These are phyloP conservation scores for Rotaria socialis DNA, from an alignment of 2,888 invertebrate genomes.

Conservation along the genomic window DNA sequence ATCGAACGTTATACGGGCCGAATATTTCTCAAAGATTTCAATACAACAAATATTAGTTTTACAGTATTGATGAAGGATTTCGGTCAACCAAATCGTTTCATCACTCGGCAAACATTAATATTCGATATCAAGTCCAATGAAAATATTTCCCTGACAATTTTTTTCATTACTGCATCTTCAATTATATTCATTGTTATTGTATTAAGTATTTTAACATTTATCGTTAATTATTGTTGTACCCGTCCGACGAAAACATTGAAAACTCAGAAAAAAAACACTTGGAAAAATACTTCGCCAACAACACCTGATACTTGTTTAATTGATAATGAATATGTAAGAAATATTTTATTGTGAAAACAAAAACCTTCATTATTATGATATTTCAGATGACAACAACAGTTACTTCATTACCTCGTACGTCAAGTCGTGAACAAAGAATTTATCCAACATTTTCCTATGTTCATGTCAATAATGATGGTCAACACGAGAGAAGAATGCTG, in stretches of 20 bases:
- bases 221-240: not conserved
- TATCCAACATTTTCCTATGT: not conserved
- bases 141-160: not conserved
- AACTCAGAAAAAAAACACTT: not conserved
- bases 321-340: conserved; percentile 13
- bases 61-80: not conserved
- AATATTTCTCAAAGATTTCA: conserved; percentile 11
- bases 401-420: not conserved
- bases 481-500: not conserved
- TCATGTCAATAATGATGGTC: not conserved
- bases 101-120: not conserved
- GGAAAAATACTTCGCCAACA: conserved; percentile 14
- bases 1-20: not conserved
- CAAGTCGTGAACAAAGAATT: not conserved
- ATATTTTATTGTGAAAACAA: no score
- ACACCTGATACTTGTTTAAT: not conserved
- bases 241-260: not conserved
- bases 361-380: no score
- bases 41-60: not conserved
- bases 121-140: not conserved
- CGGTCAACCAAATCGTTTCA: conserved; percentile 13
- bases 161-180: not conserved
- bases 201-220: not conserved
- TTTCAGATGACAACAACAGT: not conserved
- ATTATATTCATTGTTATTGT: not conserved